A percentile compares a stretch with the other conserved stretches of the same genome.
Evolutionary conservation across 2,113 vertebrate genomes (phyloP).

Genomic region (Hypocryptadius cinnamomeus): DNA sequence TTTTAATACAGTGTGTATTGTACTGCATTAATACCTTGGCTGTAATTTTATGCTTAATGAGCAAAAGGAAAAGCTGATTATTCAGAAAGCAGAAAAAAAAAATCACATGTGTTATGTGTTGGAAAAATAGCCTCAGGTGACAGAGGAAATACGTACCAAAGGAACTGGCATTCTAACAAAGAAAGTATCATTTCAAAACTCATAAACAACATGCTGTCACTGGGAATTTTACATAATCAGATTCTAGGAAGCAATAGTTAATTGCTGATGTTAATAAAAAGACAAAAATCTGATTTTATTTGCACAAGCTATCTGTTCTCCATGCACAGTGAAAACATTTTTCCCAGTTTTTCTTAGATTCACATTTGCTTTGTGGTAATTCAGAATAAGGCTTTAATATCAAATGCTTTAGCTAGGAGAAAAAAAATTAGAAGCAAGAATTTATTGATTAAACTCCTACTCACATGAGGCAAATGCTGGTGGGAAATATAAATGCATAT

Average conservation of each 20-base stretch:
- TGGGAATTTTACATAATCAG: conserved; percentile 24
- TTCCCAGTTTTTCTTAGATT: background rate
- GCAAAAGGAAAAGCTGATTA: conserved; percentile 77
- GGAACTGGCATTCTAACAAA: conserved; percentile 62
- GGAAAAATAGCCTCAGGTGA: conserved; percentile 76
- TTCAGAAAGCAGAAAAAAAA: conserved; percentile 63
- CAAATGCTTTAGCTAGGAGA: background rate
- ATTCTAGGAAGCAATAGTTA: conserved; percentile 28
- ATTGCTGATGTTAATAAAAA: background rate
- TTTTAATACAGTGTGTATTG: conserved; percentile 65
- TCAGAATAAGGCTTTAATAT: background rate
- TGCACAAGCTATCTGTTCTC: background rate
- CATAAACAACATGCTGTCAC: conserved; percentile 36
- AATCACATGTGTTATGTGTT: conserved; percentile 66
- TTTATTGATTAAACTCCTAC: background rate
- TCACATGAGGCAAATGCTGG: background rate
- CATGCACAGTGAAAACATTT: background rate
- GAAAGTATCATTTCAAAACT: conserved; percentile 60
- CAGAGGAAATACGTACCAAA: conserved; percentile 65
- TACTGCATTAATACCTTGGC: conserved; percentile 71
- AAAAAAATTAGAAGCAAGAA: background rate
- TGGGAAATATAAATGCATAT: background rate
- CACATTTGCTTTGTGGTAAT: background rate
- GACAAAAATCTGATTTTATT: background rate
- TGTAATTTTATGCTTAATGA: conserved; percentile 69